Evolutionary conservation across 2,888 invertebrate species (phyloP), one percentile per base, ranked within the genome.

Genomic region (Cremastobaeus sp.): DNA sequence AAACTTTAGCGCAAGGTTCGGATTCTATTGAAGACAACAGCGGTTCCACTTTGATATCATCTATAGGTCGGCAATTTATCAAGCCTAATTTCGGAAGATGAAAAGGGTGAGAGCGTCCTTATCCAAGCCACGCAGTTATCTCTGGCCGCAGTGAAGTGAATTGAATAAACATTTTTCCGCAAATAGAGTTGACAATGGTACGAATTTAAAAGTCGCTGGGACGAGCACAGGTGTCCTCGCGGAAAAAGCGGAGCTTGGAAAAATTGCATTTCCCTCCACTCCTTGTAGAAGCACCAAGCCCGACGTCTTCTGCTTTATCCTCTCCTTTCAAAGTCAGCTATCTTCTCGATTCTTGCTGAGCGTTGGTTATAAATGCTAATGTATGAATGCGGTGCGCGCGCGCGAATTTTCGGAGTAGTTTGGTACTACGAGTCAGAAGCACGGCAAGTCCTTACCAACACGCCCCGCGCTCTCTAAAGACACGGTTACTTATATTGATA

Each of bases 131-230:
- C 55, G 81, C 80, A 81, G 83, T 84, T 85, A 85, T 83, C 80
- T 82, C 73, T 78, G 77, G 71, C 78, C 80, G 80, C 78, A 81
- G 80, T 82, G 81, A 86, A 79, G 81, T 81, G 79, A 86, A 87
- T 85, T 83, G 86, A 86, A 86, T 87, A 86, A 87, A 87, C 83
- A 85, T 86, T 85, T 84, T 83, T 82, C 84, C 78, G 81, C 82
- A 81, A 84, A 84, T 82, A 83, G 78, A 81, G 76, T 78, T 82
- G 83, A 85, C 86, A 84, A 85, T 85, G 76, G 82, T 81, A 80
- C 78, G 84, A 85, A 86, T 86, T 85, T 84, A 81, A 85, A 85
- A 86, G 82, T 85, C 83, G 81, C 82, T 81, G 81, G 80, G 81
- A 79, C 78, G 80, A 81, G 82, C 81, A 78, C 82, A 83, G 82